Percentiles rank a stretch among this genome's conserved stretches.
Conservation (phyloP, 2,113 vertebrate genomes). For the Callithrix jacchus region DNA sequence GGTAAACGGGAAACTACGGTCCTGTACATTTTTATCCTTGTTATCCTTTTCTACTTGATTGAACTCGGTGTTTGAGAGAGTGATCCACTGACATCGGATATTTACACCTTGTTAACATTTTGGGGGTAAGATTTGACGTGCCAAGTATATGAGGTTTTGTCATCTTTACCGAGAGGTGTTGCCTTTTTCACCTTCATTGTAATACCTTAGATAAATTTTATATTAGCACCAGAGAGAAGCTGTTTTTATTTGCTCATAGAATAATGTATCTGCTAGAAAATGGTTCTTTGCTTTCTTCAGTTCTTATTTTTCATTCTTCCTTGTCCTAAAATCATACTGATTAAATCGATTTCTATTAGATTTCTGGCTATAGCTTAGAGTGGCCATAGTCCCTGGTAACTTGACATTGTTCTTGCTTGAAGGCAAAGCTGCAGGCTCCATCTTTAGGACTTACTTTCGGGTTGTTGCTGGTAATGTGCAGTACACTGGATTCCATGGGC, state of each 20-base stretch:
- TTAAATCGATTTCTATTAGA: not conserved
- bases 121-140: not conserved
- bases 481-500: not conserved
- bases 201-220: not conserved
- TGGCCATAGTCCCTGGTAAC: not conserved
- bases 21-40: not conserved
- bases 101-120: not conserved
- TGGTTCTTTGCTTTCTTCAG: not conserved
- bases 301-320: slow-evolving; percentile 11
- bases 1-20: not conserved
- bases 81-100: not conserved
- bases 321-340: not conserved
- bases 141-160: not conserved
- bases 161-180: not conserved
- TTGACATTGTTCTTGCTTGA: not conserved
- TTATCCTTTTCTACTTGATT: not conserved
- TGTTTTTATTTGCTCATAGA: not conserved
- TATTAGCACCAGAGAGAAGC: not conserved
- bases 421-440: not conserved
- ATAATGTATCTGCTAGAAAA: not conserved
- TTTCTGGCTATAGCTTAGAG: not conserved
- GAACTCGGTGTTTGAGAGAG: not conserved
- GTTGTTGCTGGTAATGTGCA: not conserved
- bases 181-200: slow-evolving; percentile 47
- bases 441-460: not conserved